phyloP scores from a whole-genome alignment of 2,113 vertebrate genomes.

The Pomatostomus ruficeps region DNA sequence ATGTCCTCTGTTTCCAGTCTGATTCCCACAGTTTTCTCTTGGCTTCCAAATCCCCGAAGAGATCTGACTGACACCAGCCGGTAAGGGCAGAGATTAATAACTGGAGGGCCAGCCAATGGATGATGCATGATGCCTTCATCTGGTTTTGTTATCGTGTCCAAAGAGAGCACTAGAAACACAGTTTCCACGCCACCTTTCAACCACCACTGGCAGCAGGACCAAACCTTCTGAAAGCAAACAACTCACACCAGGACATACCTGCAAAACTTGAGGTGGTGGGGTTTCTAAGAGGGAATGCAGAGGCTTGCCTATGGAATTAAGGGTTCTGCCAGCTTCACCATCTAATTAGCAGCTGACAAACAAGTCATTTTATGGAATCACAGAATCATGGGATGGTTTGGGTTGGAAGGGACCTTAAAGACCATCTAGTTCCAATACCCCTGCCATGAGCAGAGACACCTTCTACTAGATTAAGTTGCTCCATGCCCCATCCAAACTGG shows the following conservation, averaged over 20 bases:
- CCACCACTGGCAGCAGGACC: neutral
- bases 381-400: neutral
- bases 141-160: neutral
- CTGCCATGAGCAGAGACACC: too few species aligned
- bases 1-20: neutral
- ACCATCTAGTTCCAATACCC: accelerated
- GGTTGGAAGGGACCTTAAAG: neutral
- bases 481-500: neutral
- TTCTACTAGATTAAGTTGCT: neutral
- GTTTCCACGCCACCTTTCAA: neutral
- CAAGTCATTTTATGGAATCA: neutral
- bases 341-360: neutral
- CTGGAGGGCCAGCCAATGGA: neutral
- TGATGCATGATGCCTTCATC: neutral
- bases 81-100: neutral
- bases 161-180: neutral
- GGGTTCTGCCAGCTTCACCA: neutral
- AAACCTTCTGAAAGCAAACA: neutral
- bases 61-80: neutral
- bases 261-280: neutral
- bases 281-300: neutral
- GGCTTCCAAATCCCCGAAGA: neutral
- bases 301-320: neutral
- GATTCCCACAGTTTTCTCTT: conserved; percentile 13
- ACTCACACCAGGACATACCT: neutral